These are phyloP conservation scores for Loris lydekkerianus DNA, from an alignment of 2,797 vertebrate genomes.

Conservation along the genomic window DNA sequence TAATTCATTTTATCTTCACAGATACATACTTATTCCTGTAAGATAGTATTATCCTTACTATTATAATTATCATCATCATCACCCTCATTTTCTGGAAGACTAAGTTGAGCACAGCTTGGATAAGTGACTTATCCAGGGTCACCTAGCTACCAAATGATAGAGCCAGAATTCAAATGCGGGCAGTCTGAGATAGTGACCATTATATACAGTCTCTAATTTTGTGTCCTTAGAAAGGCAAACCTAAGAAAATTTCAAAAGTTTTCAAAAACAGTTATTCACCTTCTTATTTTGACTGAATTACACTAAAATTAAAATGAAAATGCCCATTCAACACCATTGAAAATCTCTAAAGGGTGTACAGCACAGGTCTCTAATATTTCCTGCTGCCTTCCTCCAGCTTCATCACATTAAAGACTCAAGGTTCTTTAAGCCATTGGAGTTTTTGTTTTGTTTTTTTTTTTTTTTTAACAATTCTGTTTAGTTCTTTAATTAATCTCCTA, in stretches of 20 bases:
- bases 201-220: not conserved
- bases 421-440: not conserved
- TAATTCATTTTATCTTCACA: slow-evolving; percentile 33
- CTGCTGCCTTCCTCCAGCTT: not conserved
- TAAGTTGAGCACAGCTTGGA: not conserved
- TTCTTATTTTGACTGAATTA: not conserved
- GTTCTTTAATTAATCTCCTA: not conserved
- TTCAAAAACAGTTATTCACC: not conserved
- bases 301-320: not conserved
- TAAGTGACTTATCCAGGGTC: not conserved
- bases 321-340: not conserved
- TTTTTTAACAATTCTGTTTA: not conserved
- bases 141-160: not conserved
- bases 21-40: not conserved
- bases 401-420: not conserved
- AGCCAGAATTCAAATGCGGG: not conserved
- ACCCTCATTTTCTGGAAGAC: slow-evolving; percentile 37
- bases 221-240: not conserved
- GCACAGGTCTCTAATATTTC: not conserved
- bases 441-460: slow-evolving; percentile 29
- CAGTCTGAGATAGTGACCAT: not conserved
- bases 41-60: not conserved
- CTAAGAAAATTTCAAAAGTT: not conserved
- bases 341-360: not conserved
- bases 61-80: not conserved